Percentiles rank a stretch among this genome's conserved stretches.
Conservation (phyloP, 2,797 vertebrate genomes). For the Mycteria americana region DNA sequence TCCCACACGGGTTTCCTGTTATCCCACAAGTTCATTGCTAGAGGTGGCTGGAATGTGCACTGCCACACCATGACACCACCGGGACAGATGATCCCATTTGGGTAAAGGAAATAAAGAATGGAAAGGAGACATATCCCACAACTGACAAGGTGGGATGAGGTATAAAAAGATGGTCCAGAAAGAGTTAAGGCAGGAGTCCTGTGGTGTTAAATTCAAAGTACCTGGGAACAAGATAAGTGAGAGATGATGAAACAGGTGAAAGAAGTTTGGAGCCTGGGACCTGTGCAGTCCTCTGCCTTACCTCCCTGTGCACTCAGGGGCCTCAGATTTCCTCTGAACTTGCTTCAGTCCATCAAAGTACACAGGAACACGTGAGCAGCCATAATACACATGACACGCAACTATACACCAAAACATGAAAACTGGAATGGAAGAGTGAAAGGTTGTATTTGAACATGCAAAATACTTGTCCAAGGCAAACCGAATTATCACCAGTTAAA, state of each 20-base stretch:
- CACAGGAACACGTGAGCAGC: background rate
- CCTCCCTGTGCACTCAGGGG: background rate
- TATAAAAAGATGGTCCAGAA: background rate
- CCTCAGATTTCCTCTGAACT: background rate
- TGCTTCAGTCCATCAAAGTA: background rate
- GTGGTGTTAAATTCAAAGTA: background rate
- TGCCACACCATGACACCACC: background rate
- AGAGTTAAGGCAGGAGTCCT: background rate
- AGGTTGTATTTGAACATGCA: background rate
- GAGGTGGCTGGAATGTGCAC: background rate
- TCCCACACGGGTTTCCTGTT: background rate
- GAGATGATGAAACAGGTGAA: background rate
- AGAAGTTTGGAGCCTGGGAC: background rate
- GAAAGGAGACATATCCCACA: background rate
- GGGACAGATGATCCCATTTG: background rate
- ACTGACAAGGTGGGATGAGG: background rate
- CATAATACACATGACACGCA: rapidly evolving
- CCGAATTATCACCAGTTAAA: background rate
- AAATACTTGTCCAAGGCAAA: background rate
- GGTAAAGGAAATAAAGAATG: background rate
- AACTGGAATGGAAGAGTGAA: background rate
- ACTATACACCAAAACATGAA: background rate
- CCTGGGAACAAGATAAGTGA: background rate
- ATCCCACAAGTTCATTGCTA: rapidly evolving
- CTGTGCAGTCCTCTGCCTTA: background rate